A percentile compares a stretch with the other conserved stretches of the same genome.
phyloP scores from a whole-genome alignment of 2,797 vertebrate genomes.

The Chaunax sp. region DNA sequence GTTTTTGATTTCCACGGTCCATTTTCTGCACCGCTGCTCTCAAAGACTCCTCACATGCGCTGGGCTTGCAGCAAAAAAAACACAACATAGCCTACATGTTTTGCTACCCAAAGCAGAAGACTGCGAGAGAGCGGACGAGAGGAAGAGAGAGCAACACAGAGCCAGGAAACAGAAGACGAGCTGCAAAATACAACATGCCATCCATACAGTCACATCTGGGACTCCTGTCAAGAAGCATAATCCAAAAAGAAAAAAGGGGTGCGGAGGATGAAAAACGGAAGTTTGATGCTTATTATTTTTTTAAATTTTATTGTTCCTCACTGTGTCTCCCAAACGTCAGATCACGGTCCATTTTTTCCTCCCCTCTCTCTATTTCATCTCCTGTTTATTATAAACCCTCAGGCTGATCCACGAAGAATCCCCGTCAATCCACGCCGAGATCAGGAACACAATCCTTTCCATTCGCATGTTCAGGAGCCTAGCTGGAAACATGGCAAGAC shows the following conservation, averaged over 20 bases:
- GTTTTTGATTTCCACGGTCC: constrained; percentile 35
- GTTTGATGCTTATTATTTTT: constrained; percentile 26
- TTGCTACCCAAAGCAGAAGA: constrained; percentile 79
- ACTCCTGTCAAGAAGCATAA: constrained; percentile 73
- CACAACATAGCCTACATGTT: constrained; percentile 68
- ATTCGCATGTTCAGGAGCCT: constrained; percentile 66
- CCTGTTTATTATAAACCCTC: constrained; percentile 49
- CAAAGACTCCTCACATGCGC: constrained; percentile 53
- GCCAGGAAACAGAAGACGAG: constrained; percentile 52
- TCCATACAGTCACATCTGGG: constrained; percentile 75
- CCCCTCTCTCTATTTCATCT: constrained; percentile 57
- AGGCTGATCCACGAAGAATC: constrained; percentile 61
- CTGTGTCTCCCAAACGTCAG: constrained; percentile 70
- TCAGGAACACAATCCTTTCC: constrained; percentile 62
- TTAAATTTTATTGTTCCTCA: constrained; percentile 67
- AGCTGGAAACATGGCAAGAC: constrained; percentile 25
- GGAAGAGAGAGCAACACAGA: constrained; percentile 60
- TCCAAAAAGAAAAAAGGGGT: constrained; percentile 52
- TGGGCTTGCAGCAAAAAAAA: constrained; percentile 59
- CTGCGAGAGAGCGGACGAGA: constrained; percentile 66
- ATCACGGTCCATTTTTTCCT: constrained; percentile 64
- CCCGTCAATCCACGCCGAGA: constrained; percentile 67
- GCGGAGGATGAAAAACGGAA: constrained; percentile 34
- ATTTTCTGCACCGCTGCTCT: constrained; percentile 31
- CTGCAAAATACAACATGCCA: constrained; percentile 67